Conservation (phyloP, 2,888 invertebrate genomes). For the Lasioglossum pauxillum region DNA sequence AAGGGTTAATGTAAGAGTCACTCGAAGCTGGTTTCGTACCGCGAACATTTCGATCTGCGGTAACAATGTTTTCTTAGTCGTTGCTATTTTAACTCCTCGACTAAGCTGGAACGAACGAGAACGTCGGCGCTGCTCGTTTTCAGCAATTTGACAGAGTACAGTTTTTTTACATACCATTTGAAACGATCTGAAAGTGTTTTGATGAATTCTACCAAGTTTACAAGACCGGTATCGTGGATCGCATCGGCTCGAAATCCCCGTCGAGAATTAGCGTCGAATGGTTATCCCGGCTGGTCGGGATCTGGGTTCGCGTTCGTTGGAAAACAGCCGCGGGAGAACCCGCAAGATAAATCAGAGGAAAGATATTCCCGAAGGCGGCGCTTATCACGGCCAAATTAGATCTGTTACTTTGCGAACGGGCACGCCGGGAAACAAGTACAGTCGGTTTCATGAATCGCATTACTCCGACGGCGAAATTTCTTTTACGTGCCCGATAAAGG, state of each 20-base stretch:
- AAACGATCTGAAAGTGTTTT: not conserved
- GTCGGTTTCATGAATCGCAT: slow-evolving; percentile 22
- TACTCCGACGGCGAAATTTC: slow-evolving; percentile 21
- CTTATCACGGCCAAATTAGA: slow-evolving; percentile 24
- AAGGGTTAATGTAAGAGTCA: not conserved
- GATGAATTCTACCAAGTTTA: not conserved
- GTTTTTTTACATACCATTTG: too few relatives aligned
- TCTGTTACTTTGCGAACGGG: not conserved
- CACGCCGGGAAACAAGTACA: slow-evolving; percentile 2
- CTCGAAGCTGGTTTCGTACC: not conserved
- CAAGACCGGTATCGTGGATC: not conserved
- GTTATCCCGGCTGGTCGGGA: not conserved
- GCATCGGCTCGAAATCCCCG: not conserved
- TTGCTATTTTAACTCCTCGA: not conserved
- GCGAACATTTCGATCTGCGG: too few relatives aligned
- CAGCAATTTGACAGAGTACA: not conserved
- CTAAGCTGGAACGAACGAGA: not conserved
- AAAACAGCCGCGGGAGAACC: not conserved
- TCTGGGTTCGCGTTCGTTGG: not conserved
- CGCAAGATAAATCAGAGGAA: slow-evolving; percentile 2
- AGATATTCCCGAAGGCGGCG: slow-evolving; percentile 13
- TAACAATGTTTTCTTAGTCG: not conserved
- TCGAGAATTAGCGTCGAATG: not conserved
- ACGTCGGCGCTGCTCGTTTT: not conserved
- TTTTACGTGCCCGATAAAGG: slow-evolving; percentile 34